Conservation (phyloP, 2,113 vertebrate species). For the Tricholaema leucomelas region DNA sequence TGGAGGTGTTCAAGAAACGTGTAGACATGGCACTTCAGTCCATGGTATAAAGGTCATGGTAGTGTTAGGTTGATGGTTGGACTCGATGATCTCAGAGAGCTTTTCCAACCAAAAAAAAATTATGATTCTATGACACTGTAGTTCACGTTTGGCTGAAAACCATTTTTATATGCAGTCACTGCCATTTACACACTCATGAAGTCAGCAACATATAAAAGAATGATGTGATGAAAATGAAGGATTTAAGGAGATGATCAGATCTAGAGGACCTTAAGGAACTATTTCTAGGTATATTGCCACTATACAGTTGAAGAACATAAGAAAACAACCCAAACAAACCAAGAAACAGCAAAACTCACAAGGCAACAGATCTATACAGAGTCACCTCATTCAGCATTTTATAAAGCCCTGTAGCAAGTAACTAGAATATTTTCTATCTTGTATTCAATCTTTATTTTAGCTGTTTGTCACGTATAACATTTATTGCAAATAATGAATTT, state of each 20-base stretch:
- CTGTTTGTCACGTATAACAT: not conserved
- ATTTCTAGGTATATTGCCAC: not conserved
- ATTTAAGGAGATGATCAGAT: not conserved
- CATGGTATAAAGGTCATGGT: too few species aligned
- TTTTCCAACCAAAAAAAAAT: too few species aligned
- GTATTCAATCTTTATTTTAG: not conserved
- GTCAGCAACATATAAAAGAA: not conserved
- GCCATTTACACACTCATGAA: not conserved
- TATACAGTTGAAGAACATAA: not conserved
- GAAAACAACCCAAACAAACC: not conserved
- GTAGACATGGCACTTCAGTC: too few species aligned
- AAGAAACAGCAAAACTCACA: fast-evolving
- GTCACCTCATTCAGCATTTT: not conserved
- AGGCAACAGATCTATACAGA: not conserved
- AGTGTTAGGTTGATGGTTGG: too few species aligned
- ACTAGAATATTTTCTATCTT: not conserved
- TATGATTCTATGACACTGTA: fast-evolving
- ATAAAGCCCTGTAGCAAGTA: not conserved
- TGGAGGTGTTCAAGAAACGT: too few species aligned
- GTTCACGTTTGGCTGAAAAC: not conserved
- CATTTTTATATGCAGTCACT: not conserved
- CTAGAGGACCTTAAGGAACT: not conserved
- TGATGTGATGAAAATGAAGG: not conserved
- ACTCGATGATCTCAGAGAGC: too few species aligned
- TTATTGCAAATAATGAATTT: not conserved